Conservation (phyloP, 53 echinoderm and acorn worm genomes). For the Holothuria leucospilota region DNA sequence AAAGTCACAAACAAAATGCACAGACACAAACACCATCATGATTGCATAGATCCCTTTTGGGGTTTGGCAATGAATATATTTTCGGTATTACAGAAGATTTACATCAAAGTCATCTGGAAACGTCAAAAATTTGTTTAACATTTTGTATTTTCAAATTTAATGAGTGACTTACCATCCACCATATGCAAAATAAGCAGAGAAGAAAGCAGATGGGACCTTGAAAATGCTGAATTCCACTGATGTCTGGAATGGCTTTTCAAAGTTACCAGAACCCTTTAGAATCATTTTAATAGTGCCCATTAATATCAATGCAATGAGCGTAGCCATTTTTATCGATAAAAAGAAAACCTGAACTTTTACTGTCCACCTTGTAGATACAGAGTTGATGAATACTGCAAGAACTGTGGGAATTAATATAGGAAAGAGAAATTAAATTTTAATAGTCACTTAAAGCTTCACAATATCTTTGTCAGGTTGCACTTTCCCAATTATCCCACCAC, state of each 20-base stretch:
- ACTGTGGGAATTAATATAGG: not conserved
- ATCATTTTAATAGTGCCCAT: conserved; percentile 14
- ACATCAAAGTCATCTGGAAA: no score
- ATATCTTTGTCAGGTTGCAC: no score
- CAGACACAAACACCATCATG: not conserved
- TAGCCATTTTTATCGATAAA: not conserved
- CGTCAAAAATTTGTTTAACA: no score
- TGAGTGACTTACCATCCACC: conserved; percentile 20
- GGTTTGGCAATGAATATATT: not conserved
- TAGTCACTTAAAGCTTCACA: no score
- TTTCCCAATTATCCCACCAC: no score
- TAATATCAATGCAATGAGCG: not conserved
- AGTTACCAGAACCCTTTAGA: not conserved
- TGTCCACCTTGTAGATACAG: not conserved
- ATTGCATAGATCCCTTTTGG: not conserved
- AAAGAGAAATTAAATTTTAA: no score
- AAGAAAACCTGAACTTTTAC: conserved; percentile 7
- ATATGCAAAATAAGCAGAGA: not conserved
- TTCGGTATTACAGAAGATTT: no score
- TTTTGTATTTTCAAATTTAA: no score
- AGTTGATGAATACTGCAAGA: conserved; percentile 13
- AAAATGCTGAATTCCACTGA: not conserved
- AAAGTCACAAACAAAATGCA: not conserved
- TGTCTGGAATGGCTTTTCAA: not conserved
- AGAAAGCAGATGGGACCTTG: conserved; percentile 9